Conservation (phyloP, 2,888 invertebrate species). For the Lasioglossum vierecki region DNA sequence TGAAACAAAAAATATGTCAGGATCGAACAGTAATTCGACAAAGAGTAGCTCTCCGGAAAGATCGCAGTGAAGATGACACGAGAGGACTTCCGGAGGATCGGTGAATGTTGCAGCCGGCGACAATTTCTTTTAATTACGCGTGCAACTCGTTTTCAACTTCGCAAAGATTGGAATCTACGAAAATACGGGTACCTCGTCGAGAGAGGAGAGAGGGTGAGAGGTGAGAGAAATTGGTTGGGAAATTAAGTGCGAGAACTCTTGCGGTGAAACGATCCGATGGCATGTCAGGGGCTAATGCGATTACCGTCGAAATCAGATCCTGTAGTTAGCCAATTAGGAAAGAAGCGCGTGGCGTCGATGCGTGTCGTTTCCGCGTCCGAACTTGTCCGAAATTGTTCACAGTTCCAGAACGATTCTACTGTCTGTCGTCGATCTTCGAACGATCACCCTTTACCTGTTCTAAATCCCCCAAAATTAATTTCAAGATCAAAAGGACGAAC, state of each 20-base stretch:
- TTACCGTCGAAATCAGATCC: slow-evolving; percentile 80
- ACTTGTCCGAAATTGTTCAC: slow-evolving; percentile 7
- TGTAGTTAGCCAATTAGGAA: slow-evolving; percentile 78
- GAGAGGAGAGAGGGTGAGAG: slow-evolving; percentile 26
- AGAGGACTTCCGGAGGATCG: not conserved
- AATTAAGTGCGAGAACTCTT: slow-evolving; percentile 72
- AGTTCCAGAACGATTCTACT: not conserved
- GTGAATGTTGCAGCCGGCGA: not conserved
- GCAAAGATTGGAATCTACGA: slow-evolving; percentile 63
- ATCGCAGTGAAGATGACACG: not conserved
- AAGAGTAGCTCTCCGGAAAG: not conserved
- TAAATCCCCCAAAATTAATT: not conserved
- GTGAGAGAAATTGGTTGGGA: slow-evolving; percentile 58
- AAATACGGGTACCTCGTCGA: slow-evolving; percentile 45
- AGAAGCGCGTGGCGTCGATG: slow-evolving; percentile 67
- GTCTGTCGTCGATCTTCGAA: too few species aligned
- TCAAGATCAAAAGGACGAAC: too few species aligned
- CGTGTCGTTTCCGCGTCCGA: slow-evolving; percentile 58
- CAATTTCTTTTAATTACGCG: slow-evolving; percentile 49
- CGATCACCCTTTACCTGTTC: too few species aligned
- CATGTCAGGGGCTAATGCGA: slow-evolving; percentile 78
- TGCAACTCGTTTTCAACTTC: slow-evolving; percentile 32
- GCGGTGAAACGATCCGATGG: slow-evolving; percentile 73
- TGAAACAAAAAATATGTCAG: not conserved
- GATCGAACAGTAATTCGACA: not conserved